phyloP scores from a whole-genome alignment of 2,113 vertebrate genomes.

The Orientallactaga bullata region DNA sequence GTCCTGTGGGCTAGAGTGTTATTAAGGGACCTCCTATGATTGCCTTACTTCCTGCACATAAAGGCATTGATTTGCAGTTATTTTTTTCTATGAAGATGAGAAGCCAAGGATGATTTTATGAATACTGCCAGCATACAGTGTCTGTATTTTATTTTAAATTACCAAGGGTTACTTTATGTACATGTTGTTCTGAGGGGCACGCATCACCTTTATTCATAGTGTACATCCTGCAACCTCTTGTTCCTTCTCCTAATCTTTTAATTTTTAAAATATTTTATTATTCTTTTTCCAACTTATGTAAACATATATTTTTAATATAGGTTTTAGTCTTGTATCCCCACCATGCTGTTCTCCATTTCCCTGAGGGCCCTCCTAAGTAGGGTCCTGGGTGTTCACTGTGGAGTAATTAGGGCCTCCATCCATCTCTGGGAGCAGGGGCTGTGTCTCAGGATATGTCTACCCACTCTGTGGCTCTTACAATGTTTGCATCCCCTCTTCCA shows the following conservation, averaged over 20 bases:
- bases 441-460: too few species aligned
- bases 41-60: not conserved
- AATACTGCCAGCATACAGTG: not conserved
- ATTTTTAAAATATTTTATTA: conserved; percentile 14
- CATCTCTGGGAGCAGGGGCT: too few species aligned
- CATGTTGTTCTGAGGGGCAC: not conserved
- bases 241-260: not conserved
- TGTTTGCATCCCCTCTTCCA: too few species aligned
- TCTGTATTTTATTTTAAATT: not conserved
- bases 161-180: not conserved
- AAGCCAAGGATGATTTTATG: not conserved
- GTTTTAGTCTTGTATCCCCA: too few species aligned
- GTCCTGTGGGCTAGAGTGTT: not conserved
- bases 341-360: too few species aligned
- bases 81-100: not conserved
- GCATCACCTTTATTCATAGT: too few species aligned
- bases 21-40: not conserved
- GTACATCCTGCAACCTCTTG: not conserved
- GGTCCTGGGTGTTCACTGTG: too few species aligned
- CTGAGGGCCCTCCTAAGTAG: too few species aligned
- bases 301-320: too few species aligned
- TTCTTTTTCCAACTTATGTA: too few species aligned
- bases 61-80: not conserved
- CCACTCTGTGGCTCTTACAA: too few species aligned
- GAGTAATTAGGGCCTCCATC: too few species aligned